Evolutionary conservation across 1,140 invertebrate species (phyloP).

Genomic region (Trialeurodes vaporariorum): DNA sequence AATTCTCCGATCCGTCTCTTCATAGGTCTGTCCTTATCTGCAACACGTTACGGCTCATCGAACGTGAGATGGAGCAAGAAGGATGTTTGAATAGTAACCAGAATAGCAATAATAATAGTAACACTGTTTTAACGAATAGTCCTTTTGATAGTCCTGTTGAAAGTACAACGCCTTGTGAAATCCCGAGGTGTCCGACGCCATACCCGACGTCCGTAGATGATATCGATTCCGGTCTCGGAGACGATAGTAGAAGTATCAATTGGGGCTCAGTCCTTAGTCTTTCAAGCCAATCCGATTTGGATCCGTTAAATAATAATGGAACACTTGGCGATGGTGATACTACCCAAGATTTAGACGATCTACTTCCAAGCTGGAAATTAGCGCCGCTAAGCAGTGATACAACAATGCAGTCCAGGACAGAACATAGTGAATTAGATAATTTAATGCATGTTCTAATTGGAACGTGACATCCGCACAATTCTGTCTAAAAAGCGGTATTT

Average conservation of each 20-base stretch:
- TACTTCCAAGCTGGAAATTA: neutral
- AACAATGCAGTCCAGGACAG: neutral
- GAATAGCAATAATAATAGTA: neutral
- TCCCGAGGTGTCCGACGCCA: conserved; percentile 20
- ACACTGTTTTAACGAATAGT: conserved; percentile 12
- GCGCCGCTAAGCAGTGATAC: neutral
- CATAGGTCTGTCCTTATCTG: conserved; percentile 86
- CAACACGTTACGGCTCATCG: conserved; percentile 81
- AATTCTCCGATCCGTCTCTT: conserved; percentile 80
- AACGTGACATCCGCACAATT: neutral
- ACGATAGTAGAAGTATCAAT: conserved; percentile 71
- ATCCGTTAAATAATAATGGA: neutral
- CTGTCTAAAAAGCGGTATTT: too few species aligned
- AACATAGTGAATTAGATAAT: neutral
- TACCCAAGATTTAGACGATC: neutral
- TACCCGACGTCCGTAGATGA: conserved; percentile 28
- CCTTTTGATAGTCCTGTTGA: conserved; percentile 24
- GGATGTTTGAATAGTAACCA: conserved; percentile 28
- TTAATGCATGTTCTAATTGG: neutral
- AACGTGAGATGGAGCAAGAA: conserved; percentile 79
- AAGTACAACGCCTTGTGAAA: neutral
- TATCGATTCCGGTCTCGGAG: conserved; percentile 61
- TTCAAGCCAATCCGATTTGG: conserved; percentile 44
- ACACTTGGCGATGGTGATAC: neutral
- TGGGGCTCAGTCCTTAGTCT: conserved; percentile 82